Percentiles rank a stretch among this genome's conserved stretches.
Conservation (phyloP, 2,113 vertebrate genomes). For the Corythaeola cristata region DNA sequence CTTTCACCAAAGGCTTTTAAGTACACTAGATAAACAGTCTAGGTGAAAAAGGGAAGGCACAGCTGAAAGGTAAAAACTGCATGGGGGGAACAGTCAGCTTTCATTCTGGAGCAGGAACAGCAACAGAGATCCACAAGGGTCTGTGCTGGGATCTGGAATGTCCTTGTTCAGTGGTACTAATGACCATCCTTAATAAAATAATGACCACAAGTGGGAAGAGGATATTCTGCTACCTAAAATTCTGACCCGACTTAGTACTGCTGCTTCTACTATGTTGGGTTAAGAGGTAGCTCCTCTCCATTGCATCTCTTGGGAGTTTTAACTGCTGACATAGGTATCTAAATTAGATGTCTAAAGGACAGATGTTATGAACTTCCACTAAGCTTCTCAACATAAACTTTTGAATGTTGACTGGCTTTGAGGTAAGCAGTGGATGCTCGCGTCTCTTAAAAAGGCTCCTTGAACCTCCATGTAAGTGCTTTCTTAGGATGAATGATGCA, state of each 20-base stretch:
- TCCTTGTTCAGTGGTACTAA: neutral
- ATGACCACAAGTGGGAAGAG: neutral
- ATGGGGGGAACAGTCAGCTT: neutral
- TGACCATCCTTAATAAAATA: neutral
- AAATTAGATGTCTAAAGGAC: neutral
- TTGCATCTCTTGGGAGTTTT: neutral
- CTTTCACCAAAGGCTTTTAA: neutral
- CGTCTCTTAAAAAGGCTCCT: neutral
- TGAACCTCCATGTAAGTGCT: neutral
- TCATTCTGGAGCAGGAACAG: neutral
- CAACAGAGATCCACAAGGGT: neutral
- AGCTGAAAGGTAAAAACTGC: neutral
- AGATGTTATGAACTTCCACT: neutral
- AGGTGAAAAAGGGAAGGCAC: neutral
- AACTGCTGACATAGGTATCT: neutral
- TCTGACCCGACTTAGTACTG: neutral
- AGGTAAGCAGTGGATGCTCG: rapidly evolving
- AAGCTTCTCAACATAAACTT: neutral
- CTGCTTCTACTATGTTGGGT: neutral
- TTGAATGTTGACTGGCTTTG: neutral
- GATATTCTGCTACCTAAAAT: neutral
- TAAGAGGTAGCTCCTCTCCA: neutral
- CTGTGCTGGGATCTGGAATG: neutral
- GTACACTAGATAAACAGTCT: neutral
- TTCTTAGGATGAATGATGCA: neutral